These are phyloP conservation scores for Scolanthus callimorphus DNA, from an alignment of 92 coral and sea anemone species.

Conservation along the genomic window DNA sequence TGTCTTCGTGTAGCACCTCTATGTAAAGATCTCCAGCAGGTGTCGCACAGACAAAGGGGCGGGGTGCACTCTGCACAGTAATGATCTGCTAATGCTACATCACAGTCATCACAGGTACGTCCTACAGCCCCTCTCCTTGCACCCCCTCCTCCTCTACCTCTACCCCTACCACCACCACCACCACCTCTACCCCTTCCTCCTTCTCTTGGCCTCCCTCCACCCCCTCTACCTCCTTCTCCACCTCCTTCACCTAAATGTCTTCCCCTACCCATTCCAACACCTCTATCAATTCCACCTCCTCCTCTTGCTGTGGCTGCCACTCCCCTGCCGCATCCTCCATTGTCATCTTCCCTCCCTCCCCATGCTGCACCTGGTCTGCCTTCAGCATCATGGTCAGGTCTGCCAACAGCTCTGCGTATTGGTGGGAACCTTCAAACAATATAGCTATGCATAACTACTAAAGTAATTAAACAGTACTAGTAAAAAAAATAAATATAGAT, in stretches of 20 bases:
- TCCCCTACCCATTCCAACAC: too few relatives aligned
- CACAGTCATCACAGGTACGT: constrained; percentile 61
- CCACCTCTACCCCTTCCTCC: too few relatives aligned
- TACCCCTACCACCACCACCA: constrained; percentile 1
- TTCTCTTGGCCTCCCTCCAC: not conserved
- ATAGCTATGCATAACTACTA: too few relatives aligned
- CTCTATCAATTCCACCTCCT: too few relatives aligned
- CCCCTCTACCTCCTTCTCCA: constrained; percentile 9
- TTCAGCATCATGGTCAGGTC: too few relatives aligned
- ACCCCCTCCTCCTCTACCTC: constrained; percentile 9
- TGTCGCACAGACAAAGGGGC: constrained; percentile 51
- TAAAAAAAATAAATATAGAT: too few relatives aligned
- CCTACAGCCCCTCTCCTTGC: constrained; percentile 28
- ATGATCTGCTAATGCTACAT: constrained; percentile 35
- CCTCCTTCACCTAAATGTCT: not conserved
- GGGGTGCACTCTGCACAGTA: constrained; percentile 64
- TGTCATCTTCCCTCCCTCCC: not conserved
- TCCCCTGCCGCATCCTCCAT: too few relatives aligned
- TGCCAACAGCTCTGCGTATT: too few relatives aligned
- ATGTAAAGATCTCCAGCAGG: constrained; percentile 48
- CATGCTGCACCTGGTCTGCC: too few relatives aligned
- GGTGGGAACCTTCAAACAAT: too few relatives aligned
- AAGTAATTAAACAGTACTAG: too few relatives aligned
- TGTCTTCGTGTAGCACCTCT: constrained; percentile 55
- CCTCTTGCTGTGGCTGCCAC: too few relatives aligned